Evolutionary conservation across 2,797 vertebrate genomes (phyloP).

Genomic region (Sardinella longiceps): DNA sequence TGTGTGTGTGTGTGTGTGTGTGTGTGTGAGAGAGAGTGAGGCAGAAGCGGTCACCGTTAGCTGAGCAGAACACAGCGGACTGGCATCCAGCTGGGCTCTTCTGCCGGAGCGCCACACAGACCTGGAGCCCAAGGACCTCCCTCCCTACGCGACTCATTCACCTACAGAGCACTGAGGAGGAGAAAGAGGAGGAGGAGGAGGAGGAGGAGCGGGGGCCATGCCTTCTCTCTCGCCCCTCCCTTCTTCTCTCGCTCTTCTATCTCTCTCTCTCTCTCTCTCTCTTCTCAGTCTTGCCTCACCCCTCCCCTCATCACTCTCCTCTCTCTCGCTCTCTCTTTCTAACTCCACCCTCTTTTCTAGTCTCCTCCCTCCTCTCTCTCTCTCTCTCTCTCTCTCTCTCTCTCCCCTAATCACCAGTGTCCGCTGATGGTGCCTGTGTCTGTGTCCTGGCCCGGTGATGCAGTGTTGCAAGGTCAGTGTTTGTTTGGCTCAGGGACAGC

Average conservation of each 20-base stretch:
- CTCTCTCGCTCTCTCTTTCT: slow-evolving; percentile 29
- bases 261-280: not conserved
- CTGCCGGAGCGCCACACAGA: not conserved
- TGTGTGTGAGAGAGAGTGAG: slow-evolving; percentile 2
- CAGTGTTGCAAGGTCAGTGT: slow-evolving; percentile 76
- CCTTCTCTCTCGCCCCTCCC: slow-evolving; percentile 51
- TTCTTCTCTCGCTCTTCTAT: slow-evolving; percentile 23
- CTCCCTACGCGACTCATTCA: not conserved
- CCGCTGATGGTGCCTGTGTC: slow-evolving; percentile 43
- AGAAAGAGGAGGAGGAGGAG: slow-evolving; percentile 1
- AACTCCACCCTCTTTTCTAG: not conserved
- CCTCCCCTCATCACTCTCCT: slow-evolving; percentile 33
- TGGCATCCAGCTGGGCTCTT: not conserved
- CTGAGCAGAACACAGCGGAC: not conserved
- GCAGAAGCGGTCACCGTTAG: not conserved
- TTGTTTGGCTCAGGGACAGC: slow-evolving; percentile 47
- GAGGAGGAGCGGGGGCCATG: slow-evolving; percentile 49
- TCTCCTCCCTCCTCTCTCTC: slow-evolving; percentile 30
- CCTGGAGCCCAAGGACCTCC: slow-evolving; percentile 7
- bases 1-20: no score
- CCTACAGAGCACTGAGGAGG: not conserved
- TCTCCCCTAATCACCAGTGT: slow-evolving; percentile 29
- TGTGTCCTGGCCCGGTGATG: slow-evolving; percentile 48
- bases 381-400: slow-evolving; percentile 51
- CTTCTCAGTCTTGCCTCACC: not conserved